These are phyloP conservation scores for Parochlus steinenii DNA, from an alignment of 2,888 invertebrate species.

Conservation along the genomic window DNA sequence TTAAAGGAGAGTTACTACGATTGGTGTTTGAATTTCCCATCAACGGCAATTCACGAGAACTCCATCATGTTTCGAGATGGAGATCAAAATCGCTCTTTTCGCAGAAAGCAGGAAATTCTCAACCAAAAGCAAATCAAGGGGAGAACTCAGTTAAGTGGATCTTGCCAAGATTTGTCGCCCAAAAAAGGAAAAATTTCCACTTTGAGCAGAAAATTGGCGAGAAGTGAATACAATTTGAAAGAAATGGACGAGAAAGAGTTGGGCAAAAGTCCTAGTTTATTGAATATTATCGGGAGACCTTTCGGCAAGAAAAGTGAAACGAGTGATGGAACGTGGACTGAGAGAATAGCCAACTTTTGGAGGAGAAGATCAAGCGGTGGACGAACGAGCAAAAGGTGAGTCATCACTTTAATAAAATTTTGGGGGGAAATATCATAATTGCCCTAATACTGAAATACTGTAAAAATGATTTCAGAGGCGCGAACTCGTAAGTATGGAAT, in stretches of 20 bases:
- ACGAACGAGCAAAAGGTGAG: constrained; percentile 5
- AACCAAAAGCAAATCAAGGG: constrained; percentile 6
- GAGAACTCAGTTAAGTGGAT: constrained; percentile 4
- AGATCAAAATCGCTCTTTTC: constrained; percentile 4
- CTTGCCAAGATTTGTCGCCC: constrained; percentile 7
- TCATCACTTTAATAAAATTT: no score
- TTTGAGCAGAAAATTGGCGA: not conserved
- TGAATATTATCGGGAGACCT: constrained; percentile 4
- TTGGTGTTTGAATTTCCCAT: constrained; percentile 8
- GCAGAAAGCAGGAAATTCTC: constrained; percentile 1
- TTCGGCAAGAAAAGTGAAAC: constrained; percentile 2
- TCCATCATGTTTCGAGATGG: constrained; percentile 9
- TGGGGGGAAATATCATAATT: no score
- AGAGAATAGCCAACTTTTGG: constrained; percentile 6
- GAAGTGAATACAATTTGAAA: constrained; percentile 11
- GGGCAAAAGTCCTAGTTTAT: not conserved
- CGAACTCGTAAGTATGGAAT: no score
- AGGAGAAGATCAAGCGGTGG: not conserved
- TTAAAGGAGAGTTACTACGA: constrained; percentile 9
- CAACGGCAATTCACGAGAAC: constrained; percentile 7
- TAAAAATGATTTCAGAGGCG: no score
- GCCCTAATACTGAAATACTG: no score
- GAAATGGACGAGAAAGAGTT: constrained; percentile 3
- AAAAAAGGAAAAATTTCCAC: not conserved
- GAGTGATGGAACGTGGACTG: constrained; percentile 4